phyloP scores from a whole-genome alignment of 2,113 vertebrate species.

The Alosa alosa region DNA sequence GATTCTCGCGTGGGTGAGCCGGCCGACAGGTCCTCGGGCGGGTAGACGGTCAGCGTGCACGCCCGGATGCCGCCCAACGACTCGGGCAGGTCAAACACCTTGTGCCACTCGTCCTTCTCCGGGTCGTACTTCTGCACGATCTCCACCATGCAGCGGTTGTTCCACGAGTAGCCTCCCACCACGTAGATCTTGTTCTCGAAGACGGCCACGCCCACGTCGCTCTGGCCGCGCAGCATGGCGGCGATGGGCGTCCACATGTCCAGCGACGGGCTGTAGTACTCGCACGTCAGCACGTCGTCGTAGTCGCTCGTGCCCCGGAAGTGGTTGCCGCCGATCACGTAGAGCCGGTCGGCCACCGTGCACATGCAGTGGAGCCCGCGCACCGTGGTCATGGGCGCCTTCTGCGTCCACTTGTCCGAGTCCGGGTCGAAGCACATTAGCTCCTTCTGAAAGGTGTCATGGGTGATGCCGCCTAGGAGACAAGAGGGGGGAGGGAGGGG shows the following conservation, averaged over 20 bases:
- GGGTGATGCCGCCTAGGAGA: conserved; percentile 90
- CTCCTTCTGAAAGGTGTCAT: conserved; percentile 99
- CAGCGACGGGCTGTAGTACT: conserved; percentile 94
- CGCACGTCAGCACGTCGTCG: conserved; percentile 96
- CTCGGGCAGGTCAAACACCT: conserved; percentile 97
- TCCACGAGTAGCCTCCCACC: conserved; percentile 99
- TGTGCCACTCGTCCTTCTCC: conserved; percentile 98
- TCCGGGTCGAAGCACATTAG: conserved; percentile 99
- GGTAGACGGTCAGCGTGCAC: conserved; percentile 96
- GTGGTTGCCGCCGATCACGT: conserved; percentile 98
- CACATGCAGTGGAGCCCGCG: conserved; percentile 99
- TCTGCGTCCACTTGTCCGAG: conserved; percentile 96
- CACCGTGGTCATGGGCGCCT: conserved; percentile 96
- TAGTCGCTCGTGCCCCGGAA: conserved; percentile 98
- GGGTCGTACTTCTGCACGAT: conserved; percentile 99
- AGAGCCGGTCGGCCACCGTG: conserved; percentile 94
- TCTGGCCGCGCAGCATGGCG: conserved; percentile 96
- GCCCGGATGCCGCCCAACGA: conserved; percentile 97
- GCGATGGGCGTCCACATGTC: conserved; percentile 98
- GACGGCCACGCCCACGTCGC: conserved; percentile 96
- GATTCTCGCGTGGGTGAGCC: conserved; percentile 92
- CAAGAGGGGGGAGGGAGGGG: background rate
- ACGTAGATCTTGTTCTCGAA: conserved; percentile 98
- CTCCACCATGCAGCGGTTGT: conserved; percentile 99
- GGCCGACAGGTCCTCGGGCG: conserved; percentile 86